Evolutionary conservation across 1,140 invertebrate species (phyloP).

Genomic region (Lordiphosa mommai): DNA sequence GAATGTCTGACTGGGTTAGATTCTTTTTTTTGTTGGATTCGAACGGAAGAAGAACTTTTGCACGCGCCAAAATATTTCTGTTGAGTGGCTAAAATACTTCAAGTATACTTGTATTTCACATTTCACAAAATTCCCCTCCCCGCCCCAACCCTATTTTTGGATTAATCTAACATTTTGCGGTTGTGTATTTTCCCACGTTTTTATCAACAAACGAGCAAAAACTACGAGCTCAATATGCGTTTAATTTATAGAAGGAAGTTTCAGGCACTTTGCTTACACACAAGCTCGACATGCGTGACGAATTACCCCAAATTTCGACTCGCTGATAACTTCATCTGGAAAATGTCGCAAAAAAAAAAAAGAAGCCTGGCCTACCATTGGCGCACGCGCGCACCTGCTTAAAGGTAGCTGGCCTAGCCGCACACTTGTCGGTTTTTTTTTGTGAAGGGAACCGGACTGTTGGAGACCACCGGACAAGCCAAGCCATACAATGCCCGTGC

Average conservation of each 20-base stretch:
- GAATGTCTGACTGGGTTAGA: conserved; percentile 39
- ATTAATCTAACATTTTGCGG: not conserved
- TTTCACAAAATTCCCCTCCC: no score
- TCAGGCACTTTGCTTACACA: conserved; percentile 35
- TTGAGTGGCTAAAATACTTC: not conserved
- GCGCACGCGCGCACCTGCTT: not conserved
- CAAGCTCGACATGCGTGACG: conserved; percentile 35
- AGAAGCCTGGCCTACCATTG: no score
- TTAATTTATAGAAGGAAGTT: conserved; percentile 44
- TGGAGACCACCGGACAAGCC: conserved; percentile 29
- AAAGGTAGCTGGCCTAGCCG: not conserved
- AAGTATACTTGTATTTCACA: no score
- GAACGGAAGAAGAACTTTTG: conserved; percentile 3
- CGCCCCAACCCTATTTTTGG: no score
- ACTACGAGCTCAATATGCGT: conserved; percentile 15
- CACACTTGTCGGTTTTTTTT: conserved; percentile 17
- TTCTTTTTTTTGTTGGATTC: conserved; percentile 10
- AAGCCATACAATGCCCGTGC: conserved; percentile 26
- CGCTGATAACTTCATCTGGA: no score
- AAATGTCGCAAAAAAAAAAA: not conserved
- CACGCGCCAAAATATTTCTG: conserved; percentile 30
- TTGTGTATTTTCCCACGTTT: conserved; percentile 10
- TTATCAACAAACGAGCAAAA: conserved; percentile 43
- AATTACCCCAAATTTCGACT: conserved; percentile 13
- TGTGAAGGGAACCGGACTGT: conserved; percentile 32